Base-by-base conservation (phyloP, 2,797 vertebrate species). In the Syncerus caffer region DNA sequence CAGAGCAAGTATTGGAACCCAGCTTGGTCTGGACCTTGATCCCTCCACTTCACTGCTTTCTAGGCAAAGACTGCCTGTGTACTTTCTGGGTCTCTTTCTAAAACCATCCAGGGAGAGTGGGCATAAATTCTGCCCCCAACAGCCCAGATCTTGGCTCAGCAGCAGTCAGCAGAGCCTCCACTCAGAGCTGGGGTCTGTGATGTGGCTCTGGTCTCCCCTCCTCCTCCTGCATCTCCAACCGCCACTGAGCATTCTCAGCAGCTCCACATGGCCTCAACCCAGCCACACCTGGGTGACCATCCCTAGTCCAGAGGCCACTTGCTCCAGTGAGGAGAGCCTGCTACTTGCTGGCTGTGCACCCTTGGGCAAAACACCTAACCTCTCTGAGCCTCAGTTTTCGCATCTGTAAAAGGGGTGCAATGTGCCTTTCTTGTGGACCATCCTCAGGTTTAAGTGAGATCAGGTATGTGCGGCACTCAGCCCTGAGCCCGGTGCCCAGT, bases 21-120 rank as follows among this genome's bases (percentile, higher is more conserved):
- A 51, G 31, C 15, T 47, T 88, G 62, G 9, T 25, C 89, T 89
- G 60, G 50, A 67, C n/a, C 38, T 84, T 89, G 38, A 67, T 14
- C 12, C 50, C 31, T 78, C 31, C 25, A 42, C 11, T n/a, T 50
- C n/a, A 50, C 45, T 53, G 25, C 50, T 51, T 34, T 53, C 57
- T 79, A 53, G 38, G 58, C 29, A 58, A 1, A 89, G 85, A 71
- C 88, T 15, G 13, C 64, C 57, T 34, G 21, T 50, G 45, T 62
- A 5, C 64, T 45, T 90, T 57, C 55, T 57, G 31, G 62, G 55
- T 83, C 64, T 85, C 84, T 67, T 89, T 94, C 78, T 79, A 89
- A 64, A 94, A 25, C 25, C 57, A 29, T 67, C 57, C 57, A 50
- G 50, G 50, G n/a, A 76, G n/a, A 67, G 10, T 11, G 21, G 42